Conservation (phyloP, 1,140 invertebrate species). For the Neodiprion virginianus region DNA sequence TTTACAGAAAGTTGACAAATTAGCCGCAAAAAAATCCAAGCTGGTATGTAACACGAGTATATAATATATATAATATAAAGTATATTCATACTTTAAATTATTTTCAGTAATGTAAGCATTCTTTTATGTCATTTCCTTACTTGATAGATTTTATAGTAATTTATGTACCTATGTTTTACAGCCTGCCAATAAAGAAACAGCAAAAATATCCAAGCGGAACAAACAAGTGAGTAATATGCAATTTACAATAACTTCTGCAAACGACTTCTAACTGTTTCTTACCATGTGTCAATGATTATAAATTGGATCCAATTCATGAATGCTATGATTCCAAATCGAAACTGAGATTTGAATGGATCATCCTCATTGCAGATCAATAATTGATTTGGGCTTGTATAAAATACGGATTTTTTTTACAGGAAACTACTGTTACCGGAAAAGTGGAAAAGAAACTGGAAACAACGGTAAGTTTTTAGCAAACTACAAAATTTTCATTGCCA, state of each 20-base stretch:
- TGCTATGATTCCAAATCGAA: background rate
- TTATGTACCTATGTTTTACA: background rate
- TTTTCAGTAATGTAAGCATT: too few relatives aligned
- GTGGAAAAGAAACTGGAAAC: background rate
- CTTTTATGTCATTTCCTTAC: too few relatives aligned
- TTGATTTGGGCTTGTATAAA: background rate
- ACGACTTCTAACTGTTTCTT: background rate
- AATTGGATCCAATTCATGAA: slow-evolving; percentile 6
- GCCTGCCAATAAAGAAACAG: background rate
- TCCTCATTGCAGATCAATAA: background rate
- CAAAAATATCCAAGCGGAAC: background rate
- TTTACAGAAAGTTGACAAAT: background rate
- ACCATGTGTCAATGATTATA: background rate
- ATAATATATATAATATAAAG: too few relatives aligned
- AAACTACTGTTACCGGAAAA: background rate
- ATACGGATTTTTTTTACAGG: background rate
- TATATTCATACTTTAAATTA: too few relatives aligned
- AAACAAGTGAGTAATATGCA: background rate
- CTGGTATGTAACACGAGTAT: background rate
- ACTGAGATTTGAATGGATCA: background rate
- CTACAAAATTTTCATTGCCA: background rate
- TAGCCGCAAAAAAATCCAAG: background rate
- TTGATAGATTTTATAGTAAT: background rate
- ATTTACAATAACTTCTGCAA: too few relatives aligned
- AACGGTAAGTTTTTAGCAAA: background rate